phyloP scores from a whole-genome alignment of 2,888 invertebrate genomes.

The Eurytoma adleriae region DNA sequence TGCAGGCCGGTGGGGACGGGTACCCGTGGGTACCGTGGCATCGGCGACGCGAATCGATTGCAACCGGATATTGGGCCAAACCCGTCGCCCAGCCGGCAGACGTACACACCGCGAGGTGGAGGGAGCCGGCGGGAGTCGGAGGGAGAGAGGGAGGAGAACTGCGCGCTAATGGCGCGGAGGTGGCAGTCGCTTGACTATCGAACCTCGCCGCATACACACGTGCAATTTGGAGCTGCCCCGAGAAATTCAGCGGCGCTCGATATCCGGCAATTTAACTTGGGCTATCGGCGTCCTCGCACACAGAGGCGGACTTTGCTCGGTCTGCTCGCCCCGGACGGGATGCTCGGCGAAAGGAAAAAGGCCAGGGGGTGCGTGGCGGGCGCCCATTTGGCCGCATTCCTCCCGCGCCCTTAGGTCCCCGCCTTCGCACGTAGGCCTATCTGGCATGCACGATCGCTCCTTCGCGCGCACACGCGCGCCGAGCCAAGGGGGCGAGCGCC shows the following conservation, averaged over 20 bases:
- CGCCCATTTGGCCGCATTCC: neutral
- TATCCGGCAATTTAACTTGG: slow-evolving; percentile 57
- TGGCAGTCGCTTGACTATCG: slow-evolving; percentile 38
- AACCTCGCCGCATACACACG: slow-evolving; percentile 43
- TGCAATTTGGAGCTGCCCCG: slow-evolving; percentile 54
- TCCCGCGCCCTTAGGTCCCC: slow-evolving; percentile 23
- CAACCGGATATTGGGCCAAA: slow-evolving; percentile 52
- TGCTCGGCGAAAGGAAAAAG: too few species aligned
- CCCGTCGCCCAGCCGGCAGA: slow-evolving; percentile 13
- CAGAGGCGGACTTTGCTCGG: neutral
- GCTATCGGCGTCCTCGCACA: slow-evolving; percentile 40
- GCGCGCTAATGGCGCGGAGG: slow-evolving; percentile 17
- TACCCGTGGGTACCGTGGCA: neutral
- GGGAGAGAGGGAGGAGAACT: slow-evolving; percentile 1
- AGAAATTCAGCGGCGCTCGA: slow-evolving; percentile 57
- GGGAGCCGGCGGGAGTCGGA: neutral
- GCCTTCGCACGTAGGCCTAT: slow-evolving; percentile 61
- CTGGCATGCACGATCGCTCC: slow-evolving; percentile 72
- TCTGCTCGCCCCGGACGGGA: too few species aligned
- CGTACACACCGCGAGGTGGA: neutral
- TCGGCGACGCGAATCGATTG: slow-evolving; percentile 45
- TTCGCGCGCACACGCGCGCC: slow-evolving; percentile 55
- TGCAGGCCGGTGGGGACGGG: too few species aligned
- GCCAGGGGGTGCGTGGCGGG: neutral
- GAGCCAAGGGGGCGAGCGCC: slow-evolving; percentile 36